phyloP scores from a whole-genome alignment of 2,888 invertebrate genomes.

The Rapana venosa region DNA sequence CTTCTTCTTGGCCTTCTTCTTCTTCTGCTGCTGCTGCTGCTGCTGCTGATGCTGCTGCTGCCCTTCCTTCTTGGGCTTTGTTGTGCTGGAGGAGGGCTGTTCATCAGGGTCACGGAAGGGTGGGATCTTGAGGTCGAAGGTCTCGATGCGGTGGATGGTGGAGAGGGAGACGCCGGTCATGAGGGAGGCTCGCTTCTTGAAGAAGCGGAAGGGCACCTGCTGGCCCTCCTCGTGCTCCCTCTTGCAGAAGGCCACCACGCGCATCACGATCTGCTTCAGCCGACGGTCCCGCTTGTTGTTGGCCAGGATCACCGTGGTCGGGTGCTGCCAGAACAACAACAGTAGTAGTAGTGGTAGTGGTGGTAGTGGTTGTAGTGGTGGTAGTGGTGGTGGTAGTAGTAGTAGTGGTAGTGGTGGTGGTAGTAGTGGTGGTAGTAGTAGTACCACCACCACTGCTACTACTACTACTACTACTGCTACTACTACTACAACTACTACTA shows the following conservation, averaged over 20 bases:
- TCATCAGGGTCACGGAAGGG: not conserved
- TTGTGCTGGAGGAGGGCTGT: not conserved
- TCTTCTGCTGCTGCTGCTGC: not conserved
- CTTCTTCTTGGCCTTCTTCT: not conserved
- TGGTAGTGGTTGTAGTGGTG: no score
- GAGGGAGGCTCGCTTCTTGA: slow-evolving; percentile 43
- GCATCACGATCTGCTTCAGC: slow-evolving; percentile 44
- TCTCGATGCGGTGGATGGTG: slow-evolving; percentile 45
- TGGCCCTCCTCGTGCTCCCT: slow-evolving; percentile 44
- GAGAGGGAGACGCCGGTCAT: slow-evolving; percentile 44
- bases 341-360: not conserved
- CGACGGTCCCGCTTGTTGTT: slow-evolving; percentile 43
- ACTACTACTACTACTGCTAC: no score
- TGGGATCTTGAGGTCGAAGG: slow-evolving; percentile 38
- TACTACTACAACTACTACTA: no score
- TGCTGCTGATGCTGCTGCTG: not conserved
- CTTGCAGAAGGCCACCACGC: slow-evolving; percentile 45
- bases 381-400: no score
- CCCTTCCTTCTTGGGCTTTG: not conserved
- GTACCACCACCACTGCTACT: no score
- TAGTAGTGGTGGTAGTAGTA: no score
- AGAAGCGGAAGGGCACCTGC: slow-evolving; percentile 44
- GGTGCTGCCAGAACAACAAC: slow-evolving; percentile 18
- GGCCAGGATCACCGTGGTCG: slow-evolving; percentile 31
- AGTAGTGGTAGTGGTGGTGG: no score